Conservation (phyloP, 2,888 invertebrate genomes). For the Temnothorax rugatulus region DNA sequence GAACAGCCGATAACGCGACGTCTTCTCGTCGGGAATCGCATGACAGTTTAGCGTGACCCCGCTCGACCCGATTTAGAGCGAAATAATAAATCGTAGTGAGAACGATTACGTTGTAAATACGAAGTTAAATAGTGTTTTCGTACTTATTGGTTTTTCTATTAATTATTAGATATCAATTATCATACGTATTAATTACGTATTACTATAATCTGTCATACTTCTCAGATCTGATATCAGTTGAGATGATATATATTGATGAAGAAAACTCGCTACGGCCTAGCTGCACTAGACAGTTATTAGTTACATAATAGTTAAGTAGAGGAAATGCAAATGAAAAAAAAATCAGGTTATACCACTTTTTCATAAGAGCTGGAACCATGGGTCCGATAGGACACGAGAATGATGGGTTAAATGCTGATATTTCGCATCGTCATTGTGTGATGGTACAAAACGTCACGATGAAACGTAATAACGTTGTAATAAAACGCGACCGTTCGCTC, state of each 20-base stretch:
- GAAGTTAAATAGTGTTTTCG: neutral
- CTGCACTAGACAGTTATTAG: slow-evolving; percentile 15
- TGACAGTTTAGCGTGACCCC: slow-evolving; percentile 48
- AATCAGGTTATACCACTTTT: neutral
- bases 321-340: slow-evolving; percentile 16
- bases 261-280: neutral
- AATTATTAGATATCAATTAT: neutral
- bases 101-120: neutral
- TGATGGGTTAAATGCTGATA: slow-evolving; percentile 52
- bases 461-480: slow-evolving; percentile 56
- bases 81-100: slow-evolving; percentile 25
- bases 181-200: neutral
- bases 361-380: neutral
- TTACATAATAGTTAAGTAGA: neutral
- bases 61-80: slow-evolving; percentile 32
- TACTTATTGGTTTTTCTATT: neutral
- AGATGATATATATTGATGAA: neutral
- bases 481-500: slow-evolving; percentile 50
- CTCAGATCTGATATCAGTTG: neutral
- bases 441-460: slow-evolving; percentile 54
- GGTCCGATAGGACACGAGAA: slow-evolving; percentile 12
- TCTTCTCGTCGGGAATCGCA: slow-evolving; percentile 45
- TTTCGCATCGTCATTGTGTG: slow-evolving; percentile 53
- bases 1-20: slow-evolving; percentile 50
- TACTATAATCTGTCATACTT: neutral